Base-by-base conservation (phyloP, 2,113 vertebrate species). In the Strigops habroptila region DNA sequence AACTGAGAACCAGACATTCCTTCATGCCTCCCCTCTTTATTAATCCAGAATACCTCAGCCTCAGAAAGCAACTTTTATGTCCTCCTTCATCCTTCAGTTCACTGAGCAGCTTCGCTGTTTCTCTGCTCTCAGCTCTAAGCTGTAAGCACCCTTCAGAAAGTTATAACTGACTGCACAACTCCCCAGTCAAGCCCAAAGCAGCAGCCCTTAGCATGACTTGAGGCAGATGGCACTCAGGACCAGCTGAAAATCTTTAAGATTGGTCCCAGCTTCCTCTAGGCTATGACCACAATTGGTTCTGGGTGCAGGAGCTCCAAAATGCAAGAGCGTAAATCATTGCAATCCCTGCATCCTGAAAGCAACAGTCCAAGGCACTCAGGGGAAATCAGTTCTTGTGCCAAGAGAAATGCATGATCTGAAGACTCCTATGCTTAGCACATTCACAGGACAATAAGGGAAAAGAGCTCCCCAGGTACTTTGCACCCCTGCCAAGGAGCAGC, bases 351-450 rank as follows among this genome's bases (percentile, higher is more conserved):
- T 23, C 57, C 31, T 35, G 23, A 15, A 6, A 21, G 41, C 64
- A 43, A n/a, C 48, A 68, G 44, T 13, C 8, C 18, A 59, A 78
- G 24, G 35, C 55, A 27, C n/a, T 15, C 0, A 0, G n/a, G 39
- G 60, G 69, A 55, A 65, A 49, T 30, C 18, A 9, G 0, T 7
- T 2, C 39, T 37, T 23, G 12, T 71, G 69, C 70, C 77, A 62
- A 49, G 80, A 75, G 63, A 63, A 82, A 59, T 0, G 13, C 2
- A 1, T 6, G 35, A 71, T 41, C 18, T 43, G 23, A 49, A 82
- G 79, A 7, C n/a, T 80, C 78, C 80, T 16, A 3, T 57, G 30
- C 59, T 85, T 41, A 86, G 53, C 70, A 63, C 0, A 0, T 63
- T 71, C 59, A 51, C 78, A n/a, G 71, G 48, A 53, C 44, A 59